These are phyloP conservation scores for Urocynchramus pylzowi DNA, from an alignment of 2,113 vertebrate genomes.

Conservation along the genomic window DNA sequence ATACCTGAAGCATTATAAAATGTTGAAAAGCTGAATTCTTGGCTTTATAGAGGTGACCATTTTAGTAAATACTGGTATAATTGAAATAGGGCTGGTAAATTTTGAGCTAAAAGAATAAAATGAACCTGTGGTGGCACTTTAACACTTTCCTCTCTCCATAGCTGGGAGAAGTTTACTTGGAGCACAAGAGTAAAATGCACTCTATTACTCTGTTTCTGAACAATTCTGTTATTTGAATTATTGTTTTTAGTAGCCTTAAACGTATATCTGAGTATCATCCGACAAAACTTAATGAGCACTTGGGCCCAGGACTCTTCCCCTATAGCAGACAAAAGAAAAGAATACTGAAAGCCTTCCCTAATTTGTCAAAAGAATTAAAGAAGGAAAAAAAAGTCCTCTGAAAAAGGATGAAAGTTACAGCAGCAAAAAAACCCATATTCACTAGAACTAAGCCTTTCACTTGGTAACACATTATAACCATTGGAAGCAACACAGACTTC, in stretches of 20 bases:
- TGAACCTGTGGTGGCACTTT: not conserved
- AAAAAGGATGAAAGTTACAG: not conserved
- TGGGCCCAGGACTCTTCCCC: not conserved
- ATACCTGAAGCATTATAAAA: not conserved
- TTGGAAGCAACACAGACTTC: not conserved
- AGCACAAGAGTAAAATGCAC: not conserved
- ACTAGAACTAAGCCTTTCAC: not conserved
- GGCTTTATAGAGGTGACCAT: not conserved
- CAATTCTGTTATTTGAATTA: not conserved
- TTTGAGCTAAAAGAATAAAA: not conserved
- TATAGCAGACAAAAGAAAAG: not conserved
- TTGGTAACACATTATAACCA: not conserved
- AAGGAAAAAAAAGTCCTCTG: not conserved
- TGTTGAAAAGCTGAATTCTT: not conserved
- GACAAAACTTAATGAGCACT: not conserved
- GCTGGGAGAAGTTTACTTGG: not conserved
- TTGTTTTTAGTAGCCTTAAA: not conserved
- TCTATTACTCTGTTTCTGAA: not conserved
- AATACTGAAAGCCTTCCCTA: not conserved
- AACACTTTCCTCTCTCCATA: not conserved
- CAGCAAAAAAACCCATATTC: not conserved
- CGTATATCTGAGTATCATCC: not conserved
- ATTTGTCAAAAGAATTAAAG: not conserved
- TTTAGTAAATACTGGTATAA: not conserved
- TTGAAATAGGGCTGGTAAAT: not conserved